A percentile compares a stretch with the other conserved stretches of the same genome.
Evolutionary conservation across 2,113 vertebrate species (phyloP).

Genomic region (Prochilodus magdalenae): DNA sequence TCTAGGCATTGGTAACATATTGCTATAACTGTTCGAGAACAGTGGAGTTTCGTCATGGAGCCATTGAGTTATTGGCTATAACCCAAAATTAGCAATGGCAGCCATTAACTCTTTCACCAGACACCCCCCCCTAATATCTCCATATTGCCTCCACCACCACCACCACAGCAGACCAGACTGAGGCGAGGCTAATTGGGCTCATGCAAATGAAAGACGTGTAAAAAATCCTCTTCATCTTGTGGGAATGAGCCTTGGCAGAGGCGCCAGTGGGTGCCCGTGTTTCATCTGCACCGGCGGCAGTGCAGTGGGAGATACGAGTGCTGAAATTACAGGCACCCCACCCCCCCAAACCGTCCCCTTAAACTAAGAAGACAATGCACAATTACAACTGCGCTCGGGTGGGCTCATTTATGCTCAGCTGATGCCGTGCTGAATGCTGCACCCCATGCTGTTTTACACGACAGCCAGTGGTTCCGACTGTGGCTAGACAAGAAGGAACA

Average conservation of each 20-base stretch:
- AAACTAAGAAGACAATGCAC: slow-evolving; percentile 60
- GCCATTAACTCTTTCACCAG: too few relatives aligned
- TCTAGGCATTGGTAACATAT: not conserved
- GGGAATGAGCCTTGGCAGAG: slow-evolving; percentile 59
- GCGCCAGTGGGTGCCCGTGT: slow-evolving; percentile 44
- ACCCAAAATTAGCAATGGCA: too few relatives aligned
- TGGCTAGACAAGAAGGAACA: slow-evolving; percentile 55
- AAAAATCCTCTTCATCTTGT: slow-evolving; percentile 61
- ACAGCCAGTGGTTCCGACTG: slow-evolving; percentile 48
- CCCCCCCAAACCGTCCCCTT: slow-evolving; percentile 23
- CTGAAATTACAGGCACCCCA: slow-evolving; percentile 48
- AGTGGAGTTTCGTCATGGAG: too few relatives aligned
- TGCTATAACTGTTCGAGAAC: not conserved
- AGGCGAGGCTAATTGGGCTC: slow-evolving; percentile 59
- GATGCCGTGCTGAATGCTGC: slow-evolving; percentile 2
- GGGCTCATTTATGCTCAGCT: slow-evolving; percentile 43
- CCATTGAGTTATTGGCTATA: too few relatives aligned
- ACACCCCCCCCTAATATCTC: too few relatives aligned
- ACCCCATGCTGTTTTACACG: slow-evolving; percentile 37
- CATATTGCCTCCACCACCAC: not conserved
- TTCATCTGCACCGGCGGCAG: slow-evolving; percentile 54
- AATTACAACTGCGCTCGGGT: slow-evolving; percentile 53
- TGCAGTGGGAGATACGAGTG: not conserved
- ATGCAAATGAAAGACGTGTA: slow-evolving; percentile 66
- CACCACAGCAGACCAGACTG: slow-evolving; percentile 40